These are phyloP conservation scores for Hemicentrotus pulcherrimus DNA, from an alignment of 35 echinoderm and acorn worm species.

Conservation along the genomic window DNA sequence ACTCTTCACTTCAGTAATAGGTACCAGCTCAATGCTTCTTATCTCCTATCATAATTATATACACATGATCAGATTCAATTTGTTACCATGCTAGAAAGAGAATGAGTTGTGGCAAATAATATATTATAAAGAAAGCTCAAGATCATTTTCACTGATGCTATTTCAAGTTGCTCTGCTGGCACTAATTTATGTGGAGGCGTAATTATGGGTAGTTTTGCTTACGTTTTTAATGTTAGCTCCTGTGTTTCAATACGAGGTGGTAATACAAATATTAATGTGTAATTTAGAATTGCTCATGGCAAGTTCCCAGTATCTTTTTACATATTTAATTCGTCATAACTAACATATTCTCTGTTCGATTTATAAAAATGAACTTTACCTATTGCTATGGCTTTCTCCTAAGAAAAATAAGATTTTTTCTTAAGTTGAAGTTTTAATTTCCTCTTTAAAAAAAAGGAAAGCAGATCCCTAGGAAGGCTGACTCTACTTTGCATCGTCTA, in stretches of 20 bases:
- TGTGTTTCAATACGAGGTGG: no score
- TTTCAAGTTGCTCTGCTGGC: not conserved
- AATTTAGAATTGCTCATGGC: no score
- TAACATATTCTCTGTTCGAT: no score
- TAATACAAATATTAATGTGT: no score
- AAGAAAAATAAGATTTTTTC: no score
- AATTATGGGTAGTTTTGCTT: not conserved
- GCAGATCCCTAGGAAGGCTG: no score
- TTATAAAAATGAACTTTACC: no score
- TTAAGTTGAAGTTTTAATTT: no score
- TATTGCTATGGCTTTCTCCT: no score
- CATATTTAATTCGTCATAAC: no score
- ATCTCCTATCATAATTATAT: not conserved
- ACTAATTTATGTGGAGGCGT: not conserved
- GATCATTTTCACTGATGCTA: not conserved
- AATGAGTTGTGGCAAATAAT: not conserved
- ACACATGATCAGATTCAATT: constrained; percentile 4
- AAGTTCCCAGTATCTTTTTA: no score
- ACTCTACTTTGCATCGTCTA: not conserved
- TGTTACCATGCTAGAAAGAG: not conserved
- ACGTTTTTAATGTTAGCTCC: not conserved
- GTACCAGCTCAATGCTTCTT: constrained; percentile 51
- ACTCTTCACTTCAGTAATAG: constrained; percentile 96
- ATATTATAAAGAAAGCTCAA: not conserved
- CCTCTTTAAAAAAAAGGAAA: no score